phyloP scores from a whole-genome alignment of 2,797 vertebrate species.

The Serranus cabrilla region DNA sequence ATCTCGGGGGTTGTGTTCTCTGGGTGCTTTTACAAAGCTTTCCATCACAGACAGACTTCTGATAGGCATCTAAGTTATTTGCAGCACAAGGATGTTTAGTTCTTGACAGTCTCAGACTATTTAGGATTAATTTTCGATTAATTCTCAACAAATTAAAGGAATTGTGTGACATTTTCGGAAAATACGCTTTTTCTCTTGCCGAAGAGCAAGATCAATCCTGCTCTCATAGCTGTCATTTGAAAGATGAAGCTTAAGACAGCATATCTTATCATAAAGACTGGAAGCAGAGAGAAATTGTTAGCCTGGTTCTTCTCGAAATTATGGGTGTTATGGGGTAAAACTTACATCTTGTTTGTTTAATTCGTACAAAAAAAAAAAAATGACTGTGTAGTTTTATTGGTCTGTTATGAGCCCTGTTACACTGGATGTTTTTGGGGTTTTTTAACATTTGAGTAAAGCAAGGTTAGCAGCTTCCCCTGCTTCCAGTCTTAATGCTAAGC shows the following conservation, averaged over 20 bases:
- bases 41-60: background rate
- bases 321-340: no score
- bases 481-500: no score
- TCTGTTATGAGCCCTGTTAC: no score
- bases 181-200: background rate
- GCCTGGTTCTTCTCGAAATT: background rate
- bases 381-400: background rate
- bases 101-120: background rate
- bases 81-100: background rate
- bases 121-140: background rate
- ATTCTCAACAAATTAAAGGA: background rate
- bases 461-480: no score
- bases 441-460: no score
- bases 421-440: no score
- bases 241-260: no score
- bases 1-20: constrained; percentile 17
- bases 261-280: no score
- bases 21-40: constrained; percentile 1
- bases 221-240: background rate
- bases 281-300: no score
- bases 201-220: background rate
- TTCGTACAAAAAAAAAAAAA: background rate
- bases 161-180: background rate
- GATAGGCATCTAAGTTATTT: background rate
- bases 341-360: no score